Base-by-base conservation (phyloP, 1,140 invertebrate genomes). In the Drosophila littoralis region DNA sequence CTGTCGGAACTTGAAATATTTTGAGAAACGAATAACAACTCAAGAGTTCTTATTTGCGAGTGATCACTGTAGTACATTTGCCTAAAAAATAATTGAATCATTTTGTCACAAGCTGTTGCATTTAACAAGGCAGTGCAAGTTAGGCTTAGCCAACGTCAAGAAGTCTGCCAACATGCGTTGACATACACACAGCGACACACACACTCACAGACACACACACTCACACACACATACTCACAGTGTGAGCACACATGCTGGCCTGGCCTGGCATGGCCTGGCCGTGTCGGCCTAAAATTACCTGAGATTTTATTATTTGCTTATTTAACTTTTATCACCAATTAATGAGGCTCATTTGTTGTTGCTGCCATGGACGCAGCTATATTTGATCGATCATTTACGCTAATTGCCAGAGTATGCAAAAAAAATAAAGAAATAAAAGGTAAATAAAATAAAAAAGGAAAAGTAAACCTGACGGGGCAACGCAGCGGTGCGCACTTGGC, bases 271-370 rank as follows among this genome's bases (percentile, higher is more conserved):
- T 48, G 22, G 22, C 22, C 22, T 28, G 22, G 22, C 17, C 9
- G 38, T 48, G 51, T 55, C 48, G 46, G 67, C 73, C 60, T 43
- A 69, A 85, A 79, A 73, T 86, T 79, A 85, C 72, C 82, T 72
- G 61, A 76, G 81, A 28, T 88, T 88, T 81, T 83, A 83, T 83
- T 89, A 88, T 82, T 79, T 88, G 88, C 84, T 91, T 91, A 91
- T 78, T 91, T 91, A 91, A 89, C 73, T 91, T 91, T 91, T 91
- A 91, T 88, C 83, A 91, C 89, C 83, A 83, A 83, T 83, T 77
- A 83, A 81, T 78, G 71, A 71, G 32, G 51, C 55, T 64, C 57
- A 48, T 55, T 43, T 72, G 46, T 58, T 8, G 35, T 43, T 58
- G 60, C 46, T 75, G 66, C 54, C 73, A 45, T 48, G 51, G 50